These are phyloP conservation scores for Tangara arthus DNA, from an alignment of 2,797 vertebrate species.

Conservation along the genomic window DNA sequence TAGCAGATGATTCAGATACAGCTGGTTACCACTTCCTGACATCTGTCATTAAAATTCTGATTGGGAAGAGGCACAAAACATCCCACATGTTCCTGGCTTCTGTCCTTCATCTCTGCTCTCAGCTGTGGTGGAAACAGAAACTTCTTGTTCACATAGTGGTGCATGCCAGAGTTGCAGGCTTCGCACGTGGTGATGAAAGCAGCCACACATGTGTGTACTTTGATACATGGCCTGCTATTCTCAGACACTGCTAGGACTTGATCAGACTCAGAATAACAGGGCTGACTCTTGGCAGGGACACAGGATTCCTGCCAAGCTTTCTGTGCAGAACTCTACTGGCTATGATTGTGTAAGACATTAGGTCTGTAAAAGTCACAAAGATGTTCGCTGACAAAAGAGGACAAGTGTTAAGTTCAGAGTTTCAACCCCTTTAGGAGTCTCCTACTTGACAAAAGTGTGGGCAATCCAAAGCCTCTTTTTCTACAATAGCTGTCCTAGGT, in stretches of 20 bases:
- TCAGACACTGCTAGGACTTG: background rate
- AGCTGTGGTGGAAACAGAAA: conserved; percentile 9
- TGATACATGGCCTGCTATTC: background rate
- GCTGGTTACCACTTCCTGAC: background rate
- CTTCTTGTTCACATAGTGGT: background rate
- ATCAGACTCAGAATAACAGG: background rate
- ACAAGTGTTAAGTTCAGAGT: background rate
- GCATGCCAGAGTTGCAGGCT: background rate
- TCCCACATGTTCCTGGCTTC: background rate
- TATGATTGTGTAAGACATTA: background rate
- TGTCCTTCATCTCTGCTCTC: background rate
- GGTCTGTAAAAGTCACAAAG: background rate
- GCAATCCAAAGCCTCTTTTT: background rate
- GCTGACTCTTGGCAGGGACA: background rate
- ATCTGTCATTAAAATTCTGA: background rate
- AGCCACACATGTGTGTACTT: background rate
- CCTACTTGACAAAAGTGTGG: background rate
- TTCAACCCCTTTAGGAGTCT: background rate
- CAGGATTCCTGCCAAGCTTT: background rate
- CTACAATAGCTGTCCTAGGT: background rate
- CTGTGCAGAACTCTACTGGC: background rate
- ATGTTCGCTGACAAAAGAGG: background rate
- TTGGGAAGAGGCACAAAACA: background rate
- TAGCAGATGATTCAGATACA: background rate
- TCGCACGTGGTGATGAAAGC: background rate